Conservation (phyloP, 2,113 vertebrate species). For the Tapirus terrestris region DNA sequence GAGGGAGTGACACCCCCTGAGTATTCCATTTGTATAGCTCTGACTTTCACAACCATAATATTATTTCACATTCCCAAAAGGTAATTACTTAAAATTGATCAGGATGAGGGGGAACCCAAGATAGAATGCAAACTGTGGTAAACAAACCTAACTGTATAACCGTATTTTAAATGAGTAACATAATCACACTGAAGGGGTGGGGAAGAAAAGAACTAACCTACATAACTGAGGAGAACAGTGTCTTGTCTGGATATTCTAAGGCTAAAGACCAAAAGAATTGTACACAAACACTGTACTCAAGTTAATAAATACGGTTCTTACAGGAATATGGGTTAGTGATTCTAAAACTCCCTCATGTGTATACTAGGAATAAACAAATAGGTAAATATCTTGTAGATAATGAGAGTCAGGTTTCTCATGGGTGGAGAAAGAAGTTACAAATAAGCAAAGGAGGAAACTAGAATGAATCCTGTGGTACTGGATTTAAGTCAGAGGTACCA, state of each 20-base stretch:
- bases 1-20: not conserved
- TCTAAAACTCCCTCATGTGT: not conserved
- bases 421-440: not conserved
- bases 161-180: not conserved
- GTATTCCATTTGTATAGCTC: not conserved
- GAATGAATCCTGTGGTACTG: not conserved
- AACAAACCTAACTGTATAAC: not conserved
- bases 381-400: not conserved
- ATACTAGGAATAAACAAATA: slow-evolving; percentile 16
- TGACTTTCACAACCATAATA: not conserved
- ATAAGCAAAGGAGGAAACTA: not conserved
- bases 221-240: not conserved
- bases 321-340: not conserved
- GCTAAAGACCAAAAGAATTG: not conserved
- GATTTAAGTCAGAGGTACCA: not conserved
- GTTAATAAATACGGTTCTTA: not conserved
- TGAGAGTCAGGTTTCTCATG: not conserved
- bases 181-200: not conserved
- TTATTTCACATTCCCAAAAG: slow-evolving; percentile 1
- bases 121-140: not conserved
- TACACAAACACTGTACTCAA: not conserved
- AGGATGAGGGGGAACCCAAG: not conserved
- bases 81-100: not conserved
- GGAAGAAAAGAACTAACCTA: not conserved
- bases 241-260: not conserved